These are phyloP conservation scores for Mus musculus DNA, from an alignment of 2,113 vertebrate species.

Conservation along the genomic window GRCm39 chr12:73860001-73860500, in stretches of 20 bases:
- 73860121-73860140: too few species aligned
- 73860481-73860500: slow-evolving; percentile 40
- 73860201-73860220: background rate
- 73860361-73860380: slow-evolving; percentile 13
- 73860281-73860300: background rate
- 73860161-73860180: background rate
- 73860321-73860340: background rate
- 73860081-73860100: background rate
- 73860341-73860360: background rate
- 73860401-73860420: background rate
- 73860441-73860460: background rate
- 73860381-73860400: background rate
- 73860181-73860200: background rate
- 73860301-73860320: background rate
- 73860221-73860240: background rate
- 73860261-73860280: background rate
- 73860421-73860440: background rate
- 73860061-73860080: background rate
- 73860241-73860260: background rate
- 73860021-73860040: background rate
- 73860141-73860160: background rate
- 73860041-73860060: background rate
- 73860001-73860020: slow-evolving; percentile 7
- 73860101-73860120: background rate
- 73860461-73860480: background rate